Evolutionary conservation across 2,797 vertebrate genomes (phyloP).

Genomic region (Monodelphis domestica): DNA sequence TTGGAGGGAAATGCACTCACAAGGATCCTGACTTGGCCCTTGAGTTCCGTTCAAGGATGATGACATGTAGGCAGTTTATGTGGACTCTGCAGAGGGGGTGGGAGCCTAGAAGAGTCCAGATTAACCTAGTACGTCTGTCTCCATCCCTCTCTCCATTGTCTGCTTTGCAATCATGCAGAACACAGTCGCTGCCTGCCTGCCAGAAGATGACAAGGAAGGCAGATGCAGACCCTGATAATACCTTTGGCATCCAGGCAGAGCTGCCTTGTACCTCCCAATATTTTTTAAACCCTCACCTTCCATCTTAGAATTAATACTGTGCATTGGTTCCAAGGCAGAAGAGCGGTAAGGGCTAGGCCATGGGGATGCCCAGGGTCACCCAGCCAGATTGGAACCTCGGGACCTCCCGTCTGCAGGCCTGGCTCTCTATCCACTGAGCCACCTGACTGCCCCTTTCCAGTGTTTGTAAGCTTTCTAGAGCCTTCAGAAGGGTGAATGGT

Average conservation of each 20-base stretch:
- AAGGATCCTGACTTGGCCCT: background rate
- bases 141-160: background rate
- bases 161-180: background rate
- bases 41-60: background rate
- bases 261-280: background rate
- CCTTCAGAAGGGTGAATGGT: background rate
- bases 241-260: background rate
- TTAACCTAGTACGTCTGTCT: background rate
- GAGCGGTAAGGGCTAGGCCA: too few relatives aligned
- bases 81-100: background rate
- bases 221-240: background rate
- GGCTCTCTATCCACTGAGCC: too few relatives aligned
- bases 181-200: background rate
- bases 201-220: background rate
- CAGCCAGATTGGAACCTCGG: too few relatives aligned
- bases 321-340: too few relatives aligned
- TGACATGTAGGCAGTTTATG: background rate
- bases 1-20: background rate
- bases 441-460: too few relatives aligned
- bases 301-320: too few relatives aligned
- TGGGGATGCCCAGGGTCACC: too few relatives aligned
- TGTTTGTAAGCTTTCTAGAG: background rate
- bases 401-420: too few relatives aligned
- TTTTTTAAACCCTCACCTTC: too few relatives aligned
- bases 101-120: background rate